Conservation (phyloP, 2,797 vertebrate genomes). For the Balearica regulorum region DNA sequence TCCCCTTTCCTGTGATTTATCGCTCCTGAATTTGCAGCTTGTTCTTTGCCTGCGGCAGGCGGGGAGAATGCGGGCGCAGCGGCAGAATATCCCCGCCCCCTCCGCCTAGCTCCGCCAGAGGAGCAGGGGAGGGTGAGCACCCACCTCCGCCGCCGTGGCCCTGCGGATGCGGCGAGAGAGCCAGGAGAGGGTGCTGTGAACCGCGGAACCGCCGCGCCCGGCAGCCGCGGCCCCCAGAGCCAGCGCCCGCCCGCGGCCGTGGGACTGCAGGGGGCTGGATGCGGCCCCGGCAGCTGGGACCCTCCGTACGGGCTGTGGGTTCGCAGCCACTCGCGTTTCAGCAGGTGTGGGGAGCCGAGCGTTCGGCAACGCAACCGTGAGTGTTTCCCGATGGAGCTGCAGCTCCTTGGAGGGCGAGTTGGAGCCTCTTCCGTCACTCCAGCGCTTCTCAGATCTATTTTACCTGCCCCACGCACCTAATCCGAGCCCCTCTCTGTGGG, state of each 20-base stretch:
- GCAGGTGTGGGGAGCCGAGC: neutral
- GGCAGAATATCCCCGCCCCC: too few relatives aligned
- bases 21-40: too few relatives aligned
- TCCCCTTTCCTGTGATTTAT: rapidly evolving
- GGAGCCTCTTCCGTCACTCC: neutral
- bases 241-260: neutral
- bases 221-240: neutral
- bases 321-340: neutral
- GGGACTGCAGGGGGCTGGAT: neutral
- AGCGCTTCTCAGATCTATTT: neutral
- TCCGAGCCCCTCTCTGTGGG: too few relatives aligned
- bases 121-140: rapidly evolving
- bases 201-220: neutral
- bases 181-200: neutral
- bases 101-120: neutral
- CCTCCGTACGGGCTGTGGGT: rapidly evolving
- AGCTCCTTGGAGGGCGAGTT: neutral
- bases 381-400: neutral
- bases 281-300: too few relatives aligned
- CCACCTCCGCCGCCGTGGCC: neutral
- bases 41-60: neutral
- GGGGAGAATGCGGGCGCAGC: neutral
- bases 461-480: too few relatives aligned
- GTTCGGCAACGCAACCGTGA: neutral
- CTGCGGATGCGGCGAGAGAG: neutral